phyloP scores from a whole-genome alignment of 2,113 vertebrate genomes.

The Smithornis capensis region DNA sequence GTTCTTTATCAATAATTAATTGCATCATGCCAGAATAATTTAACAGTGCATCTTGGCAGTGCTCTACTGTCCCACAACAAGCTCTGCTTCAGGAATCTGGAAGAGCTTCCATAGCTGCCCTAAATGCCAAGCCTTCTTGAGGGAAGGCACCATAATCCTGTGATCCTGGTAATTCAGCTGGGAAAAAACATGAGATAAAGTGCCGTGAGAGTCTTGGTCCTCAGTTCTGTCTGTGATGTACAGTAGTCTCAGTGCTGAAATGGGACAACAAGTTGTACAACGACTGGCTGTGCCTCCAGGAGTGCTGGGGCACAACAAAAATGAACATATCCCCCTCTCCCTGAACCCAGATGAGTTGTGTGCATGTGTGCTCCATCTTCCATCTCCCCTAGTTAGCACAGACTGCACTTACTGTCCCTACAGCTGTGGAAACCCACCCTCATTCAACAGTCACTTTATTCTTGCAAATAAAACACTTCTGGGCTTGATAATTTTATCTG shows the following conservation, averaged over 20 bases:
- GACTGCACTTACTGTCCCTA: not conserved
- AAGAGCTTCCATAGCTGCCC: not conserved
- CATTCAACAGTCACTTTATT: not conserved
- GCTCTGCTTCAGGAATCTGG: not conserved
- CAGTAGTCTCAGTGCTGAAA: not conserved
- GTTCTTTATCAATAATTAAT: not conserved
- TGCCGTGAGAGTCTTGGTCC: rapidly evolving
- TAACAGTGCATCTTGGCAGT: not conserved
- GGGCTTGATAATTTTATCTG: slow-evolving; percentile 24
- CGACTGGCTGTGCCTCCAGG: not conserved
- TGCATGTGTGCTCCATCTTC: rapidly evolving
- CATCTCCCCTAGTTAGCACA: not conserved
- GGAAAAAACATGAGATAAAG: not conserved
- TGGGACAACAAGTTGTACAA: not conserved
- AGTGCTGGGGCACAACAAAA: rapidly evolving
- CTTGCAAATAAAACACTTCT: not conserved
- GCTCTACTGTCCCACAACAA: not conserved
- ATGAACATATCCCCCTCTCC: not conserved
- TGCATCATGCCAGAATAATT: not conserved
- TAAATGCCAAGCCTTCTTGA: not conserved
- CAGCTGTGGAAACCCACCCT: not conserved
- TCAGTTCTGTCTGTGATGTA: not conserved
- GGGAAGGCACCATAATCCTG: not conserved
- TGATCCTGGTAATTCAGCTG: not conserved
- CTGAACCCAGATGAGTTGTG: not conserved